Conservation (phyloP, 2,888 invertebrate genomes). For the Aphodius granarius region DNA sequence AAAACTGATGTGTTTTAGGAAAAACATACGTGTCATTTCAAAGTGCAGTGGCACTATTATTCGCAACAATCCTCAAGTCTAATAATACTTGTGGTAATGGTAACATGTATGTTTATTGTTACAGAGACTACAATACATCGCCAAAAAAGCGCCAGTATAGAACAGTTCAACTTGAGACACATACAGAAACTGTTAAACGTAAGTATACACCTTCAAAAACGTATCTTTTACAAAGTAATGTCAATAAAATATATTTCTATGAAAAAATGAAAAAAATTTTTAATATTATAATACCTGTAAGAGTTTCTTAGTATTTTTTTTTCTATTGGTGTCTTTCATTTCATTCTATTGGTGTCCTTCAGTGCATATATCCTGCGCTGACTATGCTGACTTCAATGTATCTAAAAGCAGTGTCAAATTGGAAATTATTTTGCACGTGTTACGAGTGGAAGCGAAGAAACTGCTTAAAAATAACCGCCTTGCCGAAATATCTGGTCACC, state of each 20-base stretch:
- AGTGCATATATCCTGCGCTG: too few species aligned
- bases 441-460: not conserved
- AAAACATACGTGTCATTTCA: not conserved
- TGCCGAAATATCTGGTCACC: not conserved
- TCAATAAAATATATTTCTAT: too few species aligned
- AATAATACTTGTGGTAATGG: not conserved
- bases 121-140: constrained; percentile 67
- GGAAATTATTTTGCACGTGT: not conserved
- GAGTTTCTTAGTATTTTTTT: too few species aligned
- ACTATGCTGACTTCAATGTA: not conserved
- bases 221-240: too few species aligned
- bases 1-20: not conserved
- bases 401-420: not conserved
- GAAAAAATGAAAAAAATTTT: too few species aligned
- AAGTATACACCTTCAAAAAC: constrained; percentile 39
- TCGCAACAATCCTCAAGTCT: not conserved
- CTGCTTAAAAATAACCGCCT: not conserved
- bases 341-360: not conserved
- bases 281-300: too few species aligned
- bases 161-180: constrained; percentile 55
- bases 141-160: constrained; percentile 58
- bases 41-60: not conserved
- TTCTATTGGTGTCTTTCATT: too few species aligned
- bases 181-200: constrained; percentile 56
- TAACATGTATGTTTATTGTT: constrained; percentile 45